Percentiles rank a stretch among this genome's conserved stretches.
Conservation (phyloP, 2,888 invertebrate species). For the Pheosia gnoma region DNA sequence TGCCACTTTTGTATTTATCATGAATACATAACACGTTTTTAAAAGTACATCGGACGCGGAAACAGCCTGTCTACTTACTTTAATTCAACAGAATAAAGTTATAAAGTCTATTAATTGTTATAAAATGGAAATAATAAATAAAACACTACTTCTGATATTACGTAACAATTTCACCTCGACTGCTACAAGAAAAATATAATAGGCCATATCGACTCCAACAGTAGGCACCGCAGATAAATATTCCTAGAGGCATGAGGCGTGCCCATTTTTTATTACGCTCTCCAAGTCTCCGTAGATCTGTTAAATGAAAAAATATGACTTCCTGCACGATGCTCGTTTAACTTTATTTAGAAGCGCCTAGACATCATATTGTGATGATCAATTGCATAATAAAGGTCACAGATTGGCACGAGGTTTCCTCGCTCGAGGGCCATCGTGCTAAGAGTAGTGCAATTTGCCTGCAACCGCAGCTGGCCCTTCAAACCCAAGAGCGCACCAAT, state of each 20-base stretch:
- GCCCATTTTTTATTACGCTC: slow-evolving; percentile 11
- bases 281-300: slow-evolving; percentile 20
- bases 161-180: neutral
- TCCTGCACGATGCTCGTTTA: slow-evolving; percentile 28
- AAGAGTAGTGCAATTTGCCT: slow-evolving; percentile 70
- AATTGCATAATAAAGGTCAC: slow-evolving; percentile 67
- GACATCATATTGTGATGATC: slow-evolving; percentile 59
- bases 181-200: neutral
- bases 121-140: too few species aligned
- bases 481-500: slow-evolving; percentile 69
- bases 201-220: neutral
- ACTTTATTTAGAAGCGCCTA: slow-evolving; percentile 34
- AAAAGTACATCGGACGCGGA: too few species aligned
- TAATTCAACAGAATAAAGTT: too few species aligned
- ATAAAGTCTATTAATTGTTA: too few species aligned
- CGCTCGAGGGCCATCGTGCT: slow-evolving; percentile 59
- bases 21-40: too few species aligned
- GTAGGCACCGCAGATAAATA: slow-evolving; percentile 9
- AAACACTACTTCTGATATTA: too few species aligned
- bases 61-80: too few species aligned
- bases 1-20: neutral
- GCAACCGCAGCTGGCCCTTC: slow-evolving; percentile 56
- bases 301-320: slow-evolving; percentile 42
- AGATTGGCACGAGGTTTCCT: slow-evolving; percentile 58
- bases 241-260: slow-evolving; percentile 12